Evolutionary conservation across 2,888 invertebrate genomes (phyloP), one percentile per base, ranked within the genome.

Genomic region (Helleia helle): DNA sequence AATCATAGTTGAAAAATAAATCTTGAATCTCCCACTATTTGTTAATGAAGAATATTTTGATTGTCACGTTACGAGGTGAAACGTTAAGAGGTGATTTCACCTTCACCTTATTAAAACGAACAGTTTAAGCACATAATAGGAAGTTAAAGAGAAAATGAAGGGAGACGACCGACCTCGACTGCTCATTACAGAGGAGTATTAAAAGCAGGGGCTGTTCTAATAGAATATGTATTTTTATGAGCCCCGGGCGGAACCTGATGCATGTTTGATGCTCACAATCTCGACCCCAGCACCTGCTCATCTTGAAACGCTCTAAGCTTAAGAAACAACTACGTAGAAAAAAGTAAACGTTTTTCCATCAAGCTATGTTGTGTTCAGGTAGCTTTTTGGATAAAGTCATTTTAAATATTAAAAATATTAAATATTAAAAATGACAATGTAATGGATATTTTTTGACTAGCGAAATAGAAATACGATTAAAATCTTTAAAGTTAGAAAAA

Each of bases 181-280:
- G 69, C 73, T 79, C 77, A 80, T 81, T 84, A 81, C 66, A 44
- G 60, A 51, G 55, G 51, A 55, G 73, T 79, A 83, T 84, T 84
- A 84, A 84, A 83, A 74, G 84, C 72, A 53, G 59, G 59, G 58
- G 57, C 69, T 66, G 67, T 65, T 69, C 66, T 68, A 62, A 62
- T 79, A 75, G 71, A 84, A 81, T 84, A 84, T 84, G 81, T 75
- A 84, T 83, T 83, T 84, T 84, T 84, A 84, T 74, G 83, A 74
- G 68, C 70, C 51, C 57, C 51, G 71, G 71, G 74, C 65, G 62
- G 49, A 52, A 46, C 36, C 55, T 71, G 71, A 53, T 84, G 75
- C 72, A 84, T 73, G 61, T 83, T 84, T 83, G 74, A 84, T 84
- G 76, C 52, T 65, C 49, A 53, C 69, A 83, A 84, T 83, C 83